Evolutionary conservation across 1,140 invertebrate species (phyloP).

Genomic region (Drosophila arizonae): DNA sequence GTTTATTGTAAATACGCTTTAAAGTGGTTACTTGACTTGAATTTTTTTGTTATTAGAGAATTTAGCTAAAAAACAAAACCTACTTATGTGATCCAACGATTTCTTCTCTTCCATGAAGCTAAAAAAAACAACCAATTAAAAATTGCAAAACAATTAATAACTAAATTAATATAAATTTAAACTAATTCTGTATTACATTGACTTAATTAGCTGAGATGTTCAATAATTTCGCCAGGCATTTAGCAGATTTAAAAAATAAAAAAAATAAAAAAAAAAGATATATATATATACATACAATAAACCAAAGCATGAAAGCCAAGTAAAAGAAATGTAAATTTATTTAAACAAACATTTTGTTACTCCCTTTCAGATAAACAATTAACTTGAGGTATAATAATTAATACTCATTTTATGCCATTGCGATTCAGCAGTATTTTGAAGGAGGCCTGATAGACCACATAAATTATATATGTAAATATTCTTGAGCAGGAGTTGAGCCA

Average conservation of each 20-base stretch:
- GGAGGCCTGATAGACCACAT: too few relatives aligned
- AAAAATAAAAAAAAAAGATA: slow-evolving; percentile 24
- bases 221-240: slow-evolving; percentile 75
- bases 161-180: slow-evolving; percentile 68
- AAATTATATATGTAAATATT: too few relatives aligned
- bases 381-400: too few relatives aligned
- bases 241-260: slow-evolving; percentile 50
- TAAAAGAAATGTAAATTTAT: slow-evolving; percentile 22
- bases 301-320: slow-evolving; percentile 58
- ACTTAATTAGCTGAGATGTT: slow-evolving; percentile 77
- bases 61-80: slow-evolving; percentile 41
- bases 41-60: slow-evolving; percentile 53
- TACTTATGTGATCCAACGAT: slow-evolving; percentile 81
- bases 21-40: slow-evolving; percentile 62
- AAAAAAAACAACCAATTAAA: slow-evolving; percentile 37
- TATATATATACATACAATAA: slow-evolving; percentile 54
- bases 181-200: slow-evolving; percentile 67
- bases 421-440: too few relatives aligned
- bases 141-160: slow-evolving; percentile 45
- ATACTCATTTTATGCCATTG: too few relatives aligned
- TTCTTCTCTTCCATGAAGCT: slow-evolving; percentile 82
- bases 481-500: too few relatives aligned
- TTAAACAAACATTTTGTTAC: not conserved
- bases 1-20: slow-evolving; percentile 76
- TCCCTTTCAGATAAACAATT: not conserved